phyloP scores from a whole-genome alignment of 2,113 vertebrate genomes.

The Terrapene triunguis region DNA sequence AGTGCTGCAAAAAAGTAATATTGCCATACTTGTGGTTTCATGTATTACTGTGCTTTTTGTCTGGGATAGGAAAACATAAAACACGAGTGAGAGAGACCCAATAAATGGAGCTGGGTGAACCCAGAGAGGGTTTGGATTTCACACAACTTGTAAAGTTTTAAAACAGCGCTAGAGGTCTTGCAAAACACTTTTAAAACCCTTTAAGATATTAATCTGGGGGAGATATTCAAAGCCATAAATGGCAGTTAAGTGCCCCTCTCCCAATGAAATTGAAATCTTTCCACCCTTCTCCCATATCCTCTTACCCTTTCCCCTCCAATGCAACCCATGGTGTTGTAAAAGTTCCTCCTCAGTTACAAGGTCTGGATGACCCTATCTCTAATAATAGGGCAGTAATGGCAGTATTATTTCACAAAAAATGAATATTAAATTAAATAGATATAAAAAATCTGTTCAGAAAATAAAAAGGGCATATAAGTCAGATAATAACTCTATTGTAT shows the following conservation, averaged over 20 bases:
- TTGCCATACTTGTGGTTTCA: neutral
- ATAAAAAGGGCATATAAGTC: fast-evolving
- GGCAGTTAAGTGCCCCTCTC: neutral
- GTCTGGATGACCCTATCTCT: neutral
- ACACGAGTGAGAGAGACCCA: neutral
- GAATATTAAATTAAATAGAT: neutral
- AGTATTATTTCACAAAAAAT: neutral
- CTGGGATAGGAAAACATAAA: constrained; percentile 12
- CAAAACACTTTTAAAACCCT: neutral
- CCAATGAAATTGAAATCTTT: neutral
- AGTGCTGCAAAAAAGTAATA: neutral
- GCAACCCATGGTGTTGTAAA: neutral
- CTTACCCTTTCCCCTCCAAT: fast-evolving
- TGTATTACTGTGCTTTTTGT: neutral
- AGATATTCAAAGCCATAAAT: neutral
- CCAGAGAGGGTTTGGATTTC: neutral
- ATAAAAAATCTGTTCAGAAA: neutral
- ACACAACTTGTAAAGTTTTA: neutral
- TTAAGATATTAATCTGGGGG: neutral
- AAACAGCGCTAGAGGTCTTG: neutral
- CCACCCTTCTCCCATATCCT: neutral
- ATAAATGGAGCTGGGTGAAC: neutral
- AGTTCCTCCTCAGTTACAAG: neutral
- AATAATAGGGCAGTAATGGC: neutral
- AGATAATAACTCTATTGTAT: neutral